Conservation (phyloP, 2,888 invertebrate genomes). For the Apodemia mormo region DNA sequence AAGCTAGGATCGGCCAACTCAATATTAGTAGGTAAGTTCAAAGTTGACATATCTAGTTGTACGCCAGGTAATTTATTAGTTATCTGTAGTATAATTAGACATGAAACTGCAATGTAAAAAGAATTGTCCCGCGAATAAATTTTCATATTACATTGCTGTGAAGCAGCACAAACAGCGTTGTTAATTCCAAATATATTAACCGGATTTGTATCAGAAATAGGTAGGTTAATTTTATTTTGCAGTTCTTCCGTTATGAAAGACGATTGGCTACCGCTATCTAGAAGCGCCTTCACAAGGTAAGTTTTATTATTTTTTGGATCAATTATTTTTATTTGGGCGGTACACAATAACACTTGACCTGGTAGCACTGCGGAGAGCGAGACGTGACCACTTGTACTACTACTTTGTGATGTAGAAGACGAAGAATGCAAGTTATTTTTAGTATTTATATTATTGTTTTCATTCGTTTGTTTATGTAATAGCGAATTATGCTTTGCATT, state of each 20-base stretch:
- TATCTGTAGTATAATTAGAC: conserved; percentile 29
- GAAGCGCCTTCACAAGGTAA: conserved; percentile 22
- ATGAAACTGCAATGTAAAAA: conserved; percentile 21
- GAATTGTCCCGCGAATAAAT: conserved; percentile 21
- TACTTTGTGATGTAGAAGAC: neutral
- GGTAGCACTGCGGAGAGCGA: conserved; percentile 21
- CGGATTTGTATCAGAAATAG: neutral
- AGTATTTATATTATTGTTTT: neutral
- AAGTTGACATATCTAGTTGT: neutral
- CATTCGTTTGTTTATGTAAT: conserved; percentile 23
- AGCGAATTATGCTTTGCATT: conserved; percentile 28
- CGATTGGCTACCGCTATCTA: neutral
- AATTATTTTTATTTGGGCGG: conserved; percentile 26
- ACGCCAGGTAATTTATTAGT: conserved; percentile 30
- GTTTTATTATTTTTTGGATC: conserved; percentile 20
- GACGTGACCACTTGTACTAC: neutral
- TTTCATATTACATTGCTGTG: conserved; percentile 19
- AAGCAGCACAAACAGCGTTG: neutral
- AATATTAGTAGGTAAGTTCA: neutral
- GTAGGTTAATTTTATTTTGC: conserved; percentile 1
- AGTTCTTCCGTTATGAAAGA: conserved; percentile 21
- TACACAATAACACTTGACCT: conserved; percentile 25
- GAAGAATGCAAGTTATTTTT: neutral
- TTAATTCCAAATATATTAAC: conserved; percentile 1
- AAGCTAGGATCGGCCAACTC: conserved; percentile 23